Evolutionary conservation across 2,797 vertebrate species (phyloP), one percentile per base, ranked within the genome.

Genomic region (Lepilemur septentrionalis): DNA sequence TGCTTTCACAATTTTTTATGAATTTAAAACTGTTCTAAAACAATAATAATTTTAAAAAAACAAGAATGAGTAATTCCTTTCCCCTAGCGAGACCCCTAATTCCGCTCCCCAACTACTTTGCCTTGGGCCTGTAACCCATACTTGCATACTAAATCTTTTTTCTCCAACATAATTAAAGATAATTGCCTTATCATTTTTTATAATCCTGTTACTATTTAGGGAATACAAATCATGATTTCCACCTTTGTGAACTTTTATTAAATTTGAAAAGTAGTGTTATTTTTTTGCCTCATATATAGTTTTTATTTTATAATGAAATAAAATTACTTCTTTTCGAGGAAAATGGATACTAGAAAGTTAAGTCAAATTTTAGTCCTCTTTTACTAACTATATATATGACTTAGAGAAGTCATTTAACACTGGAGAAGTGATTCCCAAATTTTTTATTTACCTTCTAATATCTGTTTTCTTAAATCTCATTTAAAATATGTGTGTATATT

Each of bases 81-180:
- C n/a, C n/a, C n/a, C n/a, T n/a, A n/a, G n/a, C n/a, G n/a, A n/a
- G n/a, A n/a, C n/a, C n/a, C n/a, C n/a, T n/a, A n/a, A n/a, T n/a
- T n/a, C n/a, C n/a, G n/a, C n/a, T n/a, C n/a, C n/a, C n/a, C n/a
- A n/a, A n/a, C n/a, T n/a, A n/a, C n/a, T n/a, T n/a, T n/a, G n/a
- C 50, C n/a, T 95, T 91, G 41, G 79, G 43, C 43, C 28, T 94
- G 7, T 80, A 87, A 93, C 61, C 52, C 93, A 94, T 46, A 86
- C 52, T 94, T 93, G 82, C n/a, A 89, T 89, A 43, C 63, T 89
- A 92, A 96, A 80, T 94, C 25, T 0, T 76, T 94, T 96, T 94
- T 89, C 75, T 93, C 46, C 48, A 86, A 95, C 46, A 75, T 84
- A 96, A 91, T 96, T 94, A 93, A 83, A 90, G 80, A 83, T 92